These are phyloP conservation scores for Galeopsomyia nigrocyanea DNA, from an alignment of 2,888 invertebrate genomes.

Conservation along the genomic window DNA sequence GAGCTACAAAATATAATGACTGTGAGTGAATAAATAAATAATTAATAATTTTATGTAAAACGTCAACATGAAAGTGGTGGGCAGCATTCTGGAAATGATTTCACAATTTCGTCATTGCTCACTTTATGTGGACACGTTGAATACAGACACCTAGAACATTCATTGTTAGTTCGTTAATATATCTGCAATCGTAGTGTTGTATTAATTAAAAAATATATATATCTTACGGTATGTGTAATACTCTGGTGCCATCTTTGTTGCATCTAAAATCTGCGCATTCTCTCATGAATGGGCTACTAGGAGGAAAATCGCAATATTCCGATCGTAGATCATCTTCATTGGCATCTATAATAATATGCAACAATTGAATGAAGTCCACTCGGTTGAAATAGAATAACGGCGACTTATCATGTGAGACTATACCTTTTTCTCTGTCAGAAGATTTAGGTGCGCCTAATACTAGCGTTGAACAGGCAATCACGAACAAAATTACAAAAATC, in stretches of 20 bases:
- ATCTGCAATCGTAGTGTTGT: neutral
- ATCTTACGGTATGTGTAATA: conserved; percentile 30
- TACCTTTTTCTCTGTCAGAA: conserved; percentile 23
- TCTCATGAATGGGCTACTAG: conserved; percentile 28
- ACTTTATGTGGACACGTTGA: conserved; percentile 37
- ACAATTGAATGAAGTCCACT: neutral
- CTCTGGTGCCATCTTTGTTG: conserved; percentile 26
- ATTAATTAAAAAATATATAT: neutral
- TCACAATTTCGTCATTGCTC: conserved; percentile 46
- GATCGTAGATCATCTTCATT: conserved; percentile 16
- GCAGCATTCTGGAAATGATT: conserved; percentile 53
- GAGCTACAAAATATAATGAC: neutral
- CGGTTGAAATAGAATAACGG: neutral
- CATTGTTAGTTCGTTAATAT: neutral
- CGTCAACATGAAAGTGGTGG: conserved; percentile 45
- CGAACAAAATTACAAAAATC: conserved; percentile 10
- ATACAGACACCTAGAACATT: conserved; percentile 49
- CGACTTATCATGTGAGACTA: neutral
- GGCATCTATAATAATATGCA: conserved; percentile 14
- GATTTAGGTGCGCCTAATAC: neutral
- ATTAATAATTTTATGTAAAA: no score
- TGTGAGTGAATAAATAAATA: neutral
- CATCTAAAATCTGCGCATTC: conserved; percentile 42
- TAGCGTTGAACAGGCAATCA: neutral
- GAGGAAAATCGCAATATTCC: conserved; percentile 40